Percentiles rank a stretch among this genome's conserved stretches.
These are phyloP conservation scores for Cnemophilus loriae DNA, from an alignment of 2,113 vertebrate species.

Conservation along the genomic window DNA sequence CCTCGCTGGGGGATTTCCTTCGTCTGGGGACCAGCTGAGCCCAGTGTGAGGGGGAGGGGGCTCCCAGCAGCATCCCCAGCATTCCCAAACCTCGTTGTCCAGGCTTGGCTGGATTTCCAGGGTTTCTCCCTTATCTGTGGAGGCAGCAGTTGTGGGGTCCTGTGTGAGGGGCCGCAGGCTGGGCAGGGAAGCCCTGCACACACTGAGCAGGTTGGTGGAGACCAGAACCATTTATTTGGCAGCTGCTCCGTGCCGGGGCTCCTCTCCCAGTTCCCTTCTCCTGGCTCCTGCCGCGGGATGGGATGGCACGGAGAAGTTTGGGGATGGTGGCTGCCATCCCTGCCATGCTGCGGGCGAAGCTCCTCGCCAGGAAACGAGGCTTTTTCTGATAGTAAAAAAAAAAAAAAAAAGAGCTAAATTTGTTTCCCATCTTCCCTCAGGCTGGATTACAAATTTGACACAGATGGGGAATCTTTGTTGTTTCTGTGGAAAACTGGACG, in stretches of 20 bases:
- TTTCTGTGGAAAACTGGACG: constrained; percentile 35
- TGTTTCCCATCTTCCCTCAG: constrained; percentile 27
- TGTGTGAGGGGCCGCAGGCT: background rate
- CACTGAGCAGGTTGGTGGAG: background rate
- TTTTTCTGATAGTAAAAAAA: background rate
- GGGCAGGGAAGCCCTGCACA: background rate
- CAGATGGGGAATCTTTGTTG: constrained; percentile 36
- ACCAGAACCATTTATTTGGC: background rate
- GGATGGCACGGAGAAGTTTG: background rate
- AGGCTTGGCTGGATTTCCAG: background rate
- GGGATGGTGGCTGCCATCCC: background rate
- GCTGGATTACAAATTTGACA: constrained; percentile 38
- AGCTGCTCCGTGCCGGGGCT: fast-evolving
- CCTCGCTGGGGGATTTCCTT: background rate
- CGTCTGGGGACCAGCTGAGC: background rate
- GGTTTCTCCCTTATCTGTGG: background rate
- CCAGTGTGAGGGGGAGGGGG: fast-evolving
- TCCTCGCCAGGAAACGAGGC: background rate
- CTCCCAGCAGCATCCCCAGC: background rate
- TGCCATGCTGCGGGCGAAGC: fast-evolving
- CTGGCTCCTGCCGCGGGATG: fast-evolving
- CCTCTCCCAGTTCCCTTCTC: background rate
- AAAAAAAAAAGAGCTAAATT: background rate
- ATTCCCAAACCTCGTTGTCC: background rate
- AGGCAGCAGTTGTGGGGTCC: background rate